Conservation (phyloP, 2,113 vertebrate genomes). For the Hippocampus comes region DNA sequence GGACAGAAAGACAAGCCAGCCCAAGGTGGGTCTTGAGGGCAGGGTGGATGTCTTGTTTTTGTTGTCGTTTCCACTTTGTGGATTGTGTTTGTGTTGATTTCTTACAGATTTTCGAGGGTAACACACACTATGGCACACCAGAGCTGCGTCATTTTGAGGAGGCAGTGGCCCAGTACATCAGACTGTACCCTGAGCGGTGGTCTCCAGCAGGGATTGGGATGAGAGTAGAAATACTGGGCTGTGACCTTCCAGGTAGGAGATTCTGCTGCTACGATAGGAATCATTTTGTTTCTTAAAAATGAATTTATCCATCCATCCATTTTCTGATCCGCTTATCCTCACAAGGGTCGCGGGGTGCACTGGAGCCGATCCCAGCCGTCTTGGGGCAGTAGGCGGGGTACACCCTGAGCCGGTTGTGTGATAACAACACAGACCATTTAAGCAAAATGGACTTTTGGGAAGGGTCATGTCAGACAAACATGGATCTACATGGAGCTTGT, state of each 20-base stretch:
- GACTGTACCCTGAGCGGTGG: conserved; percentile 91
- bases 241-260: conserved; percentile 88
- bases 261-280: neutral
- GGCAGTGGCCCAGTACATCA: conserved; percentile 80
- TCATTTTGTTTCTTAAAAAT: too few relatives aligned
- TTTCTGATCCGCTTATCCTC: too few relatives aligned
- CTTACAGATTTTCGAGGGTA: conserved; percentile 91
- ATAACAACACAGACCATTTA: neutral
- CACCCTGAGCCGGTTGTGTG: too few relatives aligned
- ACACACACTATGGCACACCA: conserved; percentile 91
- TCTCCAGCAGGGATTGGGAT: conserved; percentile 96
- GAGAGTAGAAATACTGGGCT: conserved; percentile 93
- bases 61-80: neutral
- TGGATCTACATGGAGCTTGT: conserved; percentile 5
- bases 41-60: neutral
- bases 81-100: neutral
- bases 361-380: too few relatives aligned
- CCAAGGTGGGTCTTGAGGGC: conserved; percentile 78
- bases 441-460: neutral
- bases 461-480: conserved; percentile 22
- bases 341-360: too few relatives aligned
- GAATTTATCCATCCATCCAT: too few relatives aligned
- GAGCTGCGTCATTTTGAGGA: conserved; percentile 92
- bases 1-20: conserved; percentile 83
- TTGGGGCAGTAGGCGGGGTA: too few relatives aligned